These are phyloP conservation scores for Amblyopsis hoosieri DNA, from an alignment of 2,797 vertebrate species.

Conservation along the genomic window DNA sequence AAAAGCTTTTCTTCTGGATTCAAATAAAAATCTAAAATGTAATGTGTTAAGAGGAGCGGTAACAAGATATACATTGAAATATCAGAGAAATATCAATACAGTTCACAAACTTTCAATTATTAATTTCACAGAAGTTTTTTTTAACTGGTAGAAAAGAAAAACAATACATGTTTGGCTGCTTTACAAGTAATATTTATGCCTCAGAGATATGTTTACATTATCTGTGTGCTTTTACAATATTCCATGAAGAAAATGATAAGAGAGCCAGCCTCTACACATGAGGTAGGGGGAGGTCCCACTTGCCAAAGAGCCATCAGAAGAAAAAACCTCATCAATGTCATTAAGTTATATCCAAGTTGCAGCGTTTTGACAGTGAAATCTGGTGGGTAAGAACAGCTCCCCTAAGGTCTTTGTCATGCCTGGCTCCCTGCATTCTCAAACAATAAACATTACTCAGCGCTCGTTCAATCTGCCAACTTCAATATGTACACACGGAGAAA, in stretches of 20 bases:
- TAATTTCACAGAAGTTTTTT: slow-evolving; percentile 79
- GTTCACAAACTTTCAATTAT: slow-evolving; percentile 81
- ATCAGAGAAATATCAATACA: slow-evolving; percentile 86
- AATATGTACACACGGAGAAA: slow-evolving; percentile 79
- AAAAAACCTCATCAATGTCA: slow-evolving; percentile 53
- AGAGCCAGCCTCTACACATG: slow-evolving; percentile 54
- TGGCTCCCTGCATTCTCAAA: slow-evolving; percentile 50
- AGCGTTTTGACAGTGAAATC: slow-evolving; percentile 57
- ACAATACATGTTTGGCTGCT: slow-evolving; percentile 78
- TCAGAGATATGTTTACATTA: slow-evolving; percentile 70
- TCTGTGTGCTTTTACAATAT: slow-evolving; percentile 67
- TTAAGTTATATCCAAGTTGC: slow-evolving; percentile 54
- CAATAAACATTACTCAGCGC: slow-evolving; percentile 50
- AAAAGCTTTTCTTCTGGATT: slow-evolving; percentile 59
- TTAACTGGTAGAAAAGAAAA: slow-evolving; percentile 76
- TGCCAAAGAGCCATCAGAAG: slow-evolving; percentile 35
- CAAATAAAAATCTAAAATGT: slow-evolving; percentile 71
- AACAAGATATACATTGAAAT: slow-evolving; percentile 81
- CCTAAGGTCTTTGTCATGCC: slow-evolving; percentile 55
- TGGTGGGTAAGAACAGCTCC: slow-evolving; percentile 46
- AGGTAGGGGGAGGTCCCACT: slow-evolving; percentile 34
- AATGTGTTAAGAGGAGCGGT: slow-evolving; percentile 75
- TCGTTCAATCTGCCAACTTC: slow-evolving; percentile 66
- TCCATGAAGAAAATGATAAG: slow-evolving; percentile 51
- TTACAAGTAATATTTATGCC: slow-evolving; percentile 76